phyloP scores from a whole-genome alignment of 2,797 vertebrate species.

The Acomys russatus region DNA sequence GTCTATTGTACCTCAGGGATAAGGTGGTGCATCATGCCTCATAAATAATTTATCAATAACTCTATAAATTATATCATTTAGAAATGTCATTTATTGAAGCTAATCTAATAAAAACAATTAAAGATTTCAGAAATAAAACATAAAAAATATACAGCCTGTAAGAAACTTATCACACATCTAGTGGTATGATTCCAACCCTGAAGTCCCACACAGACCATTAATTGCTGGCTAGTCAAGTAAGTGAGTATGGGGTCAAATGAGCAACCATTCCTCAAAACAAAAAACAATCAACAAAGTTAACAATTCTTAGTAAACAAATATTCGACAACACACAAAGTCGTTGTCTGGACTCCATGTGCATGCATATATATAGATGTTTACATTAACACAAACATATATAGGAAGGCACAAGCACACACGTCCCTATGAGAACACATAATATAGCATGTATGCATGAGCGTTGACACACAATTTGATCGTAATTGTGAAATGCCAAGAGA shows the following conservation, averaged over 20 bases:
- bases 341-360: not conserved
- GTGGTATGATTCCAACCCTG: not conserved
- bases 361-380: not conserved
- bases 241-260: too few relatives aligned
- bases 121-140: not conserved
- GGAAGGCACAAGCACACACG: not conserved
- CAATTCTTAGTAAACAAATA: not conserved
- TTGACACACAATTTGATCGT: not conserved
- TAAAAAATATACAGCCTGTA: not conserved
- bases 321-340: not conserved
- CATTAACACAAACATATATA: not conserved
- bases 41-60: not conserved
- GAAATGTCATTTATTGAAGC: not conserved
- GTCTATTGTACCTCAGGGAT: not conserved
- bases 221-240: not conserved
- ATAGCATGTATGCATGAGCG: not conserved
- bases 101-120: not conserved
- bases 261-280: not conserved
- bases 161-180: not conserved
- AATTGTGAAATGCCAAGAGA: conserved; percentile 20
- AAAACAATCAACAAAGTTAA: not conserved
- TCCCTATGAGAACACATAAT: not conserved
- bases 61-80: not conserved
- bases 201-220: too few relatives aligned
- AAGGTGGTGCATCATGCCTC: not conserved